Base-by-base conservation (phyloP, 2,888 invertebrate genomes). In the Sphaerophoria rueppellii region DNA sequence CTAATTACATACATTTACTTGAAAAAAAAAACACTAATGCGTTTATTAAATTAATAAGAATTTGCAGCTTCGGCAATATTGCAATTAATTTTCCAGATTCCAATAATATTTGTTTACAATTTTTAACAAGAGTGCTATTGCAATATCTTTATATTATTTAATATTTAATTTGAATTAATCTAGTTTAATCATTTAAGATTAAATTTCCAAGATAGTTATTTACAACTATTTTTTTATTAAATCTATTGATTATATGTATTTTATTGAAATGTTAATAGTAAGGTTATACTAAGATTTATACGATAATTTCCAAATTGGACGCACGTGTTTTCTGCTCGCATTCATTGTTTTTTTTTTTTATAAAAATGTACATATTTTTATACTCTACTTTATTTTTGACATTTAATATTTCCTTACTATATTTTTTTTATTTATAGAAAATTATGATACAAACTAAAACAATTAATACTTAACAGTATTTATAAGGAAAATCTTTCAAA, bases 301-400 rank as follows among this genome's bases (percentile, higher is more conserved):
- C 14, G 37, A n/a, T 14, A 65, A 65, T 16, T 50, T 32, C 35
- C 55, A 37, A 35, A 48, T 55, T 43, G 74, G 55, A 57, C 63
- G 34, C 52, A 24, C 40, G 14, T 72, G 52, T 43, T 5, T 43
- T 43, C 37, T 24, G n/a, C 63, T 61, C 48, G 16, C 0, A 12
- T 69, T 63, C 40, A 52, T 70, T 14, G n/a, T 58, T 32, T 46
- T 46, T 12, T 43, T 63, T 1, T 52, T 52, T 50, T 46, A 14
- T 46, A 40, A 81, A 76, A 76, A 81, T 81, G 46, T 81, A 81
- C 76, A 65, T 50, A 34, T 63, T n/a, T 12, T 50, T 50, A 34
- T 65, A 67, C 34, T 60, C 63, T 40, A 57, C 24, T 14, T 11
- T 58, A 32, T 52, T 52, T 52, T 40, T 61, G 11, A 14, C 52